These are phyloP conservation scores for Odobenus rosmarus DNA, from an alignment of 2,113 vertebrate genomes.

Conservation along the genomic window DNA sequence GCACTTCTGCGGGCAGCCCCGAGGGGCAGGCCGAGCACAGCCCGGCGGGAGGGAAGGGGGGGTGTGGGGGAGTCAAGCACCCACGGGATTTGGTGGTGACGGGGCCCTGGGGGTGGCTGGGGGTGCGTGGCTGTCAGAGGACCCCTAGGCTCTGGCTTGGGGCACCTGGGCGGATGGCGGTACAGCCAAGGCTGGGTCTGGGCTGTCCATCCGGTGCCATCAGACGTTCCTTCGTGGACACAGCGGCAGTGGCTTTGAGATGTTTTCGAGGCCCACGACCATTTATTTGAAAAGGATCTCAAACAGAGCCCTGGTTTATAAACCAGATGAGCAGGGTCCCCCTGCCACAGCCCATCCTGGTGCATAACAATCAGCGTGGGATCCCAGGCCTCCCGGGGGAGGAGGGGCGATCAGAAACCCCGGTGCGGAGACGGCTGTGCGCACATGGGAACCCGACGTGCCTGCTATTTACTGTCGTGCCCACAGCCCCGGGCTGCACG, in stretches of 20 bases:
- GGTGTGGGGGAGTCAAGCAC: not conserved
- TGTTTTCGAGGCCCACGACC: not conserved
- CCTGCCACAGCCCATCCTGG: too few species aligned
- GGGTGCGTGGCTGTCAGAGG: not conserved
- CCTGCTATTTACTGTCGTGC: accelerated
- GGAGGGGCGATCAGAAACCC: too few species aligned
- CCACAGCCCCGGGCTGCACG: accelerated
- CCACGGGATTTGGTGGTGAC: accelerated
- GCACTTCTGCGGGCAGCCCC: not conserved
- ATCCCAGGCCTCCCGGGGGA: accelerated
- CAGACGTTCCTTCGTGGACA: accelerated
- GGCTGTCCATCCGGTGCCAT: accelerated
- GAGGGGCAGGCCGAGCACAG: accelerated
- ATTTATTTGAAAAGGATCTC: not conserved
- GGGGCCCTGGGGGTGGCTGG: accelerated
- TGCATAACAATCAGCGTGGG: accelerated
- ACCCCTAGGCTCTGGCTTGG: not conserved
- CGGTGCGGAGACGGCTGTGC: accelerated
- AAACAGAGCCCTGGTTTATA: accelerated
- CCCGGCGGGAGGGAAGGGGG: not conserved
- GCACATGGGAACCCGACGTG: accelerated
- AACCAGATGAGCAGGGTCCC: not conserved
- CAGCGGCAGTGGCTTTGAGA: not conserved
- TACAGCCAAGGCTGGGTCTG: not conserved
- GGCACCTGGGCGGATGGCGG: not conserved